phyloP scores from a whole-genome alignment of 2,113 vertebrate genomes.

The Loxodonta africana region DNA sequence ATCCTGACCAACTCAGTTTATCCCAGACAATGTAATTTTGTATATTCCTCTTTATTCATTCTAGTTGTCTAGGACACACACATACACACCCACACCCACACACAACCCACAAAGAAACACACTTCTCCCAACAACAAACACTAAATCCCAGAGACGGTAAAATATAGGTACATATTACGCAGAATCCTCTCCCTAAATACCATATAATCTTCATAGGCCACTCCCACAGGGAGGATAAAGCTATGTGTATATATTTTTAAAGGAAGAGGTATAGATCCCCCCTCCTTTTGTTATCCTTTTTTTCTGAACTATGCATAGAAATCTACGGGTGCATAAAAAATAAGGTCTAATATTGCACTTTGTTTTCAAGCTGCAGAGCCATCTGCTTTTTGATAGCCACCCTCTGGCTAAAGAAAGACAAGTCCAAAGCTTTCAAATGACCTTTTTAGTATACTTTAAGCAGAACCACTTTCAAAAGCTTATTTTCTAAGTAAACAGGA shows the following conservation, averaged over 20 bases:
- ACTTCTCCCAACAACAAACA: background rate
- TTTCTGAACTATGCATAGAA: background rate
- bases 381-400: background rate
- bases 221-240: background rate
- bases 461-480: slow-evolving; percentile 10
- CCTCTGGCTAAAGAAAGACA: background rate
- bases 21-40: background rate
- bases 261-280: background rate
- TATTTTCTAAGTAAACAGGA: slow-evolving; percentile 6
- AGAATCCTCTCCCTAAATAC: background rate
- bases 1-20: background rate
- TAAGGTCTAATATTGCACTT: background rate
- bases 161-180: background rate
- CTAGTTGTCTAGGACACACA: background rate
- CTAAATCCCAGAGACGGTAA: background rate
- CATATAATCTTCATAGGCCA: background rate
- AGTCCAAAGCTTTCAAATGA: background rate
- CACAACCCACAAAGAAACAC: background rate
- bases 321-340: background rate
- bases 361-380: background rate
- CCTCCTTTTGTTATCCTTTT: background rate
- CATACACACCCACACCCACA: background rate
- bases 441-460: background rate
- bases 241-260: background rate
- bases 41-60: background rate